Evolutionary conservation across 2,113 vertebrate genomes (phyloP).

Genomic region (Numenius arquata): DNA sequence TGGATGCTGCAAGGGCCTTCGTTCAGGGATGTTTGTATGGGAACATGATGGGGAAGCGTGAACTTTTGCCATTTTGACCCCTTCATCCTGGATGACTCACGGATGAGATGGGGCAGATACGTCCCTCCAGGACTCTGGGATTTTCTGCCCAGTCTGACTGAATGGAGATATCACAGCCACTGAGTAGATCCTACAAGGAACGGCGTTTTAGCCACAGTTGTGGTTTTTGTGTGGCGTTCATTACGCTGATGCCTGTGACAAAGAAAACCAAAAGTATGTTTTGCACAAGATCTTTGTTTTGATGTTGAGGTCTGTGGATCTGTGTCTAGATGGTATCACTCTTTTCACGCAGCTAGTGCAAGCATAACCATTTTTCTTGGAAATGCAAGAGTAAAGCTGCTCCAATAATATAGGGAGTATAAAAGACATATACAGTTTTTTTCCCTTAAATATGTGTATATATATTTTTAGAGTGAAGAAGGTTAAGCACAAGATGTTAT

Average conservation of each 20-base stretch:
- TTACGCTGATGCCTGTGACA: background rate
- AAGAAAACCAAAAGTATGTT: background rate
- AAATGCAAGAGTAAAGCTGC: background rate
- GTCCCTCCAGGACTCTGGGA: background rate
- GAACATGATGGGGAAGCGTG: background rate
- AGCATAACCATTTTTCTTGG: background rate
- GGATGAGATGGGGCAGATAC: background rate
- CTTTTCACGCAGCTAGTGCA: background rate
- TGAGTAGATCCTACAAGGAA: background rate
- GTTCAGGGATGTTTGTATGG: background rate
- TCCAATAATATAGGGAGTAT: background rate
- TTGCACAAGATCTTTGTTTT: background rate
- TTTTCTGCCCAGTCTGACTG: background rate
- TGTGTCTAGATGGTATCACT: background rate
- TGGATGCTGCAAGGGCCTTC: rapidly evolving
- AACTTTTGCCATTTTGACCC: slow-evolving; percentile 19
- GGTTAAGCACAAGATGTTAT: background rate
- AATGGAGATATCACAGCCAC: background rate
- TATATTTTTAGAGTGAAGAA: background rate
- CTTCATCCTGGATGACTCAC: slow-evolving; percentile 53
- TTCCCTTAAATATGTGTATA: background rate
- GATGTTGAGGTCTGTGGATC: background rate
- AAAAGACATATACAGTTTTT: background rate
- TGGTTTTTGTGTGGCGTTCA: background rate
- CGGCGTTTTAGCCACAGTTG: background rate